Conservation (phyloP, 2,888 invertebrate genomes). For the Pollenia labialis region DNA sequence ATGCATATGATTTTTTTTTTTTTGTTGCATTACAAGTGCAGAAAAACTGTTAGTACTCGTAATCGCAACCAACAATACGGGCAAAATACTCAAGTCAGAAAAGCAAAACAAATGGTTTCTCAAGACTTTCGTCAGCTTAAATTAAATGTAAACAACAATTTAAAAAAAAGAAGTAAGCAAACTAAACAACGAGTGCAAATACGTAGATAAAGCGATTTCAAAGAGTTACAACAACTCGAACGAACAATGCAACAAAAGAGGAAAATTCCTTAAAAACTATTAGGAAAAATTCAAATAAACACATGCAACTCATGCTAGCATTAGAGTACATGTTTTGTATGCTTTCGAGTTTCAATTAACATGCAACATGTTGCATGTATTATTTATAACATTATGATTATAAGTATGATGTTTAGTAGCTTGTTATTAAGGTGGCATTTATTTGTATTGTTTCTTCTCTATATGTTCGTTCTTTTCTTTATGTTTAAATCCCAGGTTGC, state of each 20-base stretch:
- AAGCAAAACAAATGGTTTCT: slow-evolving; percentile 42
- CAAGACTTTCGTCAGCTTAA: slow-evolving; percentile 59
- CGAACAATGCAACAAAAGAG: background rate
- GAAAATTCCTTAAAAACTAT: slow-evolving; percentile 10
- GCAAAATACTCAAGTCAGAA: background rate
- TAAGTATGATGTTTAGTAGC: slow-evolving; percentile 48
- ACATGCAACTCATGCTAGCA: background rate
- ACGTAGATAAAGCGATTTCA: slow-evolving; percentile 16
- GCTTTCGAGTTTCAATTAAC: slow-evolving; percentile 51
- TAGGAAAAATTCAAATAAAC: background rate
- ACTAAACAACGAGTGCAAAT: slow-evolving; percentile 1
- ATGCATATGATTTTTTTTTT: slow-evolving; percentile 11
- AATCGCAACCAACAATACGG: slow-evolving; percentile 2
- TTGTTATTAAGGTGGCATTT: slow-evolving; percentile 56
- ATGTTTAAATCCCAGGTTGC: slow-evolving; percentile 5
- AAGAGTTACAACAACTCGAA: slow-evolving; percentile 18
- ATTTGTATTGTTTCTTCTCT: background rate
- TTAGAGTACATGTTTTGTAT: slow-evolving; percentile 15
- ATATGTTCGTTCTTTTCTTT: background rate
- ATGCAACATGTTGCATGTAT: slow-evolving; percentile 75
- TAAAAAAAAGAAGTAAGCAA: slow-evolving; percentile 25
- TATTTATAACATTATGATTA: slow-evolving; percentile 55
- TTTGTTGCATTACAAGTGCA: background rate
- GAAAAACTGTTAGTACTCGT: slow-evolving; percentile 32
- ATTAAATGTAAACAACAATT: slow-evolving; percentile 33